phyloP scores from a whole-genome alignment of 2,113 vertebrate genomes.

The Vimba vimba region DNA sequence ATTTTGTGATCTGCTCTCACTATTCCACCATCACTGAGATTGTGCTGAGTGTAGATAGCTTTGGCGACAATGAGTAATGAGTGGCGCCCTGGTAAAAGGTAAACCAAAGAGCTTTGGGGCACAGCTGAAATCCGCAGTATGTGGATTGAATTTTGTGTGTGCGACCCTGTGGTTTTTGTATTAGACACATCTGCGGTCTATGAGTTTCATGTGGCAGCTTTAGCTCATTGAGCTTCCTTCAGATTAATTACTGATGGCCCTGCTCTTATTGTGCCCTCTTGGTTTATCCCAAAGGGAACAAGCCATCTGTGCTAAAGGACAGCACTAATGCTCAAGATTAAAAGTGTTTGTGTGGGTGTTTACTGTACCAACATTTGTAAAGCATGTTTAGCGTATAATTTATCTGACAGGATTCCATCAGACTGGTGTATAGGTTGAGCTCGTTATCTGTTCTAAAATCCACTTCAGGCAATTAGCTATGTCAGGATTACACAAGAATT shows the following conservation, averaged over 20 bases:
- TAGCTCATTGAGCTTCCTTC: slow-evolving; percentile 56
- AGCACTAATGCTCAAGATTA: slow-evolving; percentile 40
- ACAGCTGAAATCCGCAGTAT: slow-evolving; percentile 17
- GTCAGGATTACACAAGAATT: neutral
- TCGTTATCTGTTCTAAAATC: neutral
- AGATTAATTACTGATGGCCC: slow-evolving; percentile 64
- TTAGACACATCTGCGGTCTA: neutral
- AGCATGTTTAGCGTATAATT: slow-evolving; percentile 27
- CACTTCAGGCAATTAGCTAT: slow-evolving; percentile 8
- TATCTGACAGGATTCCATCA: neutral
- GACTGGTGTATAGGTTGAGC: neutral
- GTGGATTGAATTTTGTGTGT: slow-evolving; percentile 11
- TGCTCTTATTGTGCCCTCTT: slow-evolving; percentile 54
- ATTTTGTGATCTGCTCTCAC: slow-evolving; percentile 3
- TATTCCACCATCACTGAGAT: slow-evolving; percentile 18
- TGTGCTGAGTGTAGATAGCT: slow-evolving; percentile 39
- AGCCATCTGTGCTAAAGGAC: slow-evolving; percentile 64
- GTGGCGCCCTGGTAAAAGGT: slow-evolving; percentile 37
- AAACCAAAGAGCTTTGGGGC: slow-evolving; percentile 28
- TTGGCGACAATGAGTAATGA: slow-evolving; percentile 26
- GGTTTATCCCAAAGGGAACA: slow-evolving; percentile 33
- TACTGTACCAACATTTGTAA: slow-evolving; percentile 22
- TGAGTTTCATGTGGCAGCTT: slow-evolving; percentile 24
- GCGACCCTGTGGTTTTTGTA: neutral
- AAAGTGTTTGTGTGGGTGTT: slow-evolving; percentile 18